phyloP scores from a whole-genome alignment of 1,140 invertebrate genomes.

The Oryctes rhinoceros region DNA sequence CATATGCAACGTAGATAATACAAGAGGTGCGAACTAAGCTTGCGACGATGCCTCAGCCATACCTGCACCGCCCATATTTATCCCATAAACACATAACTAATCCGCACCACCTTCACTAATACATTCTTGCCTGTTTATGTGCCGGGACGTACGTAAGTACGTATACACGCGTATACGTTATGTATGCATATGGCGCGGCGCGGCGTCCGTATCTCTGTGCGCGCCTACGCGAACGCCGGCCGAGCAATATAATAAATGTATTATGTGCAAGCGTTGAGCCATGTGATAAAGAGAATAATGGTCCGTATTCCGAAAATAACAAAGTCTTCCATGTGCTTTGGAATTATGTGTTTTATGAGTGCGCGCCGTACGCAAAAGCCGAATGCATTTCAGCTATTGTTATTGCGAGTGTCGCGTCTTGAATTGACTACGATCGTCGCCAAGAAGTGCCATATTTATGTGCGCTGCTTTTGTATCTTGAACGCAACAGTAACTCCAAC shows the following conservation, averaged over 20 bases:
- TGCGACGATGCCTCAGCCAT: not conserved
- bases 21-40: not conserved
- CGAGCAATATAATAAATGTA: slow-evolving; percentile 33
- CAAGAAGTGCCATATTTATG: not conserved
- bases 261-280: slow-evolving; percentile 31
- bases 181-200: too few relatives aligned
- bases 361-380: not conserved
- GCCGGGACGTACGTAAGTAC: slow-evolving; percentile 3
- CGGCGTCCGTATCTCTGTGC: not conserved
- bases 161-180: not conserved
- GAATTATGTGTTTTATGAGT: not conserved
- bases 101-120: slow-evolving; percentile 25
- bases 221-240: slow-evolving; percentile 20
- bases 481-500: too few relatives aligned
- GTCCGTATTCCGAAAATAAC: slow-evolving; percentile 27
- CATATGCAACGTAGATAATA: not conserved
- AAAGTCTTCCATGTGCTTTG: not conserved
- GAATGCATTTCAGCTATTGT: not conserved
- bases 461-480: too few relatives aligned
- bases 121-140: not conserved
- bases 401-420: not conserved
- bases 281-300: slow-evolving; percentile 35
- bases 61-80: slow-evolving; percentile 2
- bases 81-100: slow-evolving; percentile 26
- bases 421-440: not conserved